Base-by-base conservation (phyloP, 2,888 invertebrate species). In the Bugulina stolonifera region DNA sequence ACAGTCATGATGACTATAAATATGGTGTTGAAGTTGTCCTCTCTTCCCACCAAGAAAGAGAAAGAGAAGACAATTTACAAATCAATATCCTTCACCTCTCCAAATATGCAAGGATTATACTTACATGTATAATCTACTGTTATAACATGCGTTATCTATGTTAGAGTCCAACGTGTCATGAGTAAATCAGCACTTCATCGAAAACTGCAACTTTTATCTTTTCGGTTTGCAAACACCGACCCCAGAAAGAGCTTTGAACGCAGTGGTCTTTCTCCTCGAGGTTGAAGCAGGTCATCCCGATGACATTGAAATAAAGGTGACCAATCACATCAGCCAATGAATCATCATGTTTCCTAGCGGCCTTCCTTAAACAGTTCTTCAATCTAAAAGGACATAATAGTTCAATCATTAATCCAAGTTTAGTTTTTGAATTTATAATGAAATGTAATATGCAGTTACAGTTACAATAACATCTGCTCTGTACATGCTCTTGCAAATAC, bases 251-350 rank as follows among this genome's bases (percentile, higher is more conserved):
- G 3, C 90, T 87, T 78, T 90, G 88, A 5, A 88, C 87, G 85
- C 96, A 96, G 34, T 89, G 87, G 77, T 90, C 89, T 76, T 91
- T 90, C 0, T 89, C 89, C 79, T 91, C 91, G 57, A 97, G 86
- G 0, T 91, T 89, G 85, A 97, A 96, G 80, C 97, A 97, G 82
- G 93, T 92, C 0, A 93, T 92, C 82, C 93, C 93, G n/a, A 96
- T 91, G 64, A 95, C 88, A 86, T 96, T 94, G 89, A 97, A 97
- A 87, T 94, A 97, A 43, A 96, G 87, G 80, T 92, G 92, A 10
- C 95, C 92, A 14, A 93, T 91, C 75, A 80, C 75, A 43, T 77
- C 76, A 14, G 94, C 92, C 14, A 93, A 91, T 23, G 35, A 43
- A 22, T 71, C 57, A 23, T 34, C 23, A 71, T 77, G 77, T 3